Base-by-base conservation (phyloP, 2,797 vertebrate species). In the Borostomias antarcticus region DNA sequence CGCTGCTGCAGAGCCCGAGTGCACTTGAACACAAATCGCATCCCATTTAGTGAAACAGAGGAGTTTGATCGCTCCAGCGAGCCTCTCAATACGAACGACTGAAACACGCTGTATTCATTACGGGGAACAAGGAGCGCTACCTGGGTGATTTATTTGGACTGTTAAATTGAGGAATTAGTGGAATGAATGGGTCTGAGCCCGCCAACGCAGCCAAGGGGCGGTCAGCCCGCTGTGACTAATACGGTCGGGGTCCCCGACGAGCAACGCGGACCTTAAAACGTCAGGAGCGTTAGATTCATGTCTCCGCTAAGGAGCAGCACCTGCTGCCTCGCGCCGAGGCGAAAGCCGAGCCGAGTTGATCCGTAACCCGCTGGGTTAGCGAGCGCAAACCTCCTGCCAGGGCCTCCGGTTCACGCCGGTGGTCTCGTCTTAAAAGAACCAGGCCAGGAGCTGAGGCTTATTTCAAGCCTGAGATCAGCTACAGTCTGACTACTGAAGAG, bases 221-320 rank as follows among this genome's bases (percentile, higher is more conserved):
- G 68, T 68, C 52, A 69, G 66, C 59, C 48, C 61, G 62, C 73
- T 26, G 75, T 79, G 75, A 78, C 68, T 8, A 78, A 82, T 68
- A 28, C 15, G 5, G 53, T 37, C 29, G 11, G 66, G 64, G 58
- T 30, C 17, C 30, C 56, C 48, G 70, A 51, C 43, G 58, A 48
- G 73, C 62, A 35, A 65, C 54, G 61, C 51, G 35, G 76, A 37
- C 51, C 67, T 82, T 58, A 70, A 82, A 75, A 74, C 74, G 76
- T 66, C 69, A 63, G 67, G 62, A 70, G 77, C 15, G 66, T 70
- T 52, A 63, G 69, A 75, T 66, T 73, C 69, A 73, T 48, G 65
- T 64, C 66, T 68, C 64, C 60, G 57, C 59, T 57, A 11, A 50
- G 72, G 65, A 78, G 79, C 68, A 62, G 63, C n/a, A 50, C 56